phyloP scores from a whole-genome alignment of 2,113 vertebrate species.

The Megatriorchis doriae region DNA sequence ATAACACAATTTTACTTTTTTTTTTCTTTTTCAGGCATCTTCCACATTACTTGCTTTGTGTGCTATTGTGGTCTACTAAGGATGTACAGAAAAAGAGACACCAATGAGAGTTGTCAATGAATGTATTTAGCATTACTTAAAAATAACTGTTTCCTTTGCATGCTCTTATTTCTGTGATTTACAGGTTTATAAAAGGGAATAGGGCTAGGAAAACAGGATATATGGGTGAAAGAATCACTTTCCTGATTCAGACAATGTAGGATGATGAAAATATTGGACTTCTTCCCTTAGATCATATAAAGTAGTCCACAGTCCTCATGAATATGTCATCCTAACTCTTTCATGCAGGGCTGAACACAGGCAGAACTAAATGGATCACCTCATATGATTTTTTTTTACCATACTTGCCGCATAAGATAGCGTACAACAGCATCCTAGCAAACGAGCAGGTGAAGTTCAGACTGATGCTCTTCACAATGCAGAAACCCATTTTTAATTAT shows the following conservation, averaged over 20 bases:
- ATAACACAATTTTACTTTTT: neutral
- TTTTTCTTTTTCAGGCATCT: neutral
- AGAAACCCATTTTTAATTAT: neutral
- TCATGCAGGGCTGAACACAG: neutral
- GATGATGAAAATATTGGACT: neutral
- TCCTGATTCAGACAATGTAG: neutral
- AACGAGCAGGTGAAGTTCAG: neutral
- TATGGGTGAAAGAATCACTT: neutral
- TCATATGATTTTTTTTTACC: neutral
- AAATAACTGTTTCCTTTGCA: conserved; percentile 60
- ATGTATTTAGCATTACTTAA: conserved; percentile 59
- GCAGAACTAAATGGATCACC: neutral
- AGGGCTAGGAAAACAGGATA: neutral
- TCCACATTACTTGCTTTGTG: conserved; percentile 17
- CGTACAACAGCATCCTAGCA: neutral
- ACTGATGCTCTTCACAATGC: neutral
- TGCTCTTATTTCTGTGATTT: conserved; percentile 53
- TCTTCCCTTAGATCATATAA: neutral
- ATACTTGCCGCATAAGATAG: neutral
- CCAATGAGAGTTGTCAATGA: conserved; percentile 52
- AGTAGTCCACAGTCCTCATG: neutral
- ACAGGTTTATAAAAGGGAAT: conserved; percentile 49
- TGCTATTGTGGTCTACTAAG: conserved; percentile 48
- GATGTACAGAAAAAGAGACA: conserved; percentile 54
- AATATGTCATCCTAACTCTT: neutral